These are phyloP conservation scores for Agelaius tricolor DNA, from an alignment of 2,113 vertebrate species.

Conservation along the genomic window DNA sequence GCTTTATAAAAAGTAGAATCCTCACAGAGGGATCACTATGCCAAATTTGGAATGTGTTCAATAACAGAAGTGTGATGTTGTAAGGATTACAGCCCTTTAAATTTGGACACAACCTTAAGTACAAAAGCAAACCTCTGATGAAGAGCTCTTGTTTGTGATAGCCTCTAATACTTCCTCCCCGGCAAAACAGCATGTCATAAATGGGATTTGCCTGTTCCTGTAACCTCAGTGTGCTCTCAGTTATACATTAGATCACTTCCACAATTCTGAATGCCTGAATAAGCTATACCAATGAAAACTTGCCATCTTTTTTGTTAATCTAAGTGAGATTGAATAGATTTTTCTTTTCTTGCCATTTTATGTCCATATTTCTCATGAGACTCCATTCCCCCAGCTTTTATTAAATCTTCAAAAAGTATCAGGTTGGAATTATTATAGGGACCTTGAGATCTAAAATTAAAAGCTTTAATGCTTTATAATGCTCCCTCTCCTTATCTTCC, in stretches of 20 bases:
- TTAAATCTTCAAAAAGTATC: neutral
- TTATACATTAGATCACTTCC: neutral
- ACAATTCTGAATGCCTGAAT: neutral
- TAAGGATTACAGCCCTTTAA: neutral
- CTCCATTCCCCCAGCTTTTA: neutral
- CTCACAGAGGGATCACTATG: neutral
- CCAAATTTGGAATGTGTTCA: neutral
- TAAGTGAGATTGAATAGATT: neutral
- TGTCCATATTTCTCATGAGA: neutral
- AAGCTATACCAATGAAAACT: neutral
- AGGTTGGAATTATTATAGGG: neutral
- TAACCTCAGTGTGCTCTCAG: neutral
- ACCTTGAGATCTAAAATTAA: neutral
- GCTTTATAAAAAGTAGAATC: neutral
- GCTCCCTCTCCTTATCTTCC: neutral
- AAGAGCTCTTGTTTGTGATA: neutral
- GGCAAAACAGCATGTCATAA: neutral
- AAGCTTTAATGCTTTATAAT: neutral
- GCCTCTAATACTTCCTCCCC: neutral
- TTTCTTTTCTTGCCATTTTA: neutral
- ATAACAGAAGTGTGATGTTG: neutral
- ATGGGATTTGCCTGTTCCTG: neutral
- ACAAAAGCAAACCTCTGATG: neutral
- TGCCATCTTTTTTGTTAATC: neutral
- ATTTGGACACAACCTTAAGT: neutral